Base-by-base conservation (phyloP, 2,113 vertebrate species). In the Upupa epops region DNA sequence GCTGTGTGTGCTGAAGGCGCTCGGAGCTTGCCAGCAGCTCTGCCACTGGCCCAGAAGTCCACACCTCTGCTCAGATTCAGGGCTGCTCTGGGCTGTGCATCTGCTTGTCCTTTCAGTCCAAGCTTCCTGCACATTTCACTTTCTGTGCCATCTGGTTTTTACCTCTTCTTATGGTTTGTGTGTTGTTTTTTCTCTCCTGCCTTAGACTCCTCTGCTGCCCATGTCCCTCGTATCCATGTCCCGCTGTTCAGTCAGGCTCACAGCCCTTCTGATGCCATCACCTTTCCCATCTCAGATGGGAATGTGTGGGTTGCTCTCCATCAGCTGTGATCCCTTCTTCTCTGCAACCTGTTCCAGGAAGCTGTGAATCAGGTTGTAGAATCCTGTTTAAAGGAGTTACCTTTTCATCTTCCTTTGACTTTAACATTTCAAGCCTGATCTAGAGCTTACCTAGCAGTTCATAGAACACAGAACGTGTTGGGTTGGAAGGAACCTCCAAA, bases 1-100 rank as follows among this genome's bases (percentile, higher is more conserved):
- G 28, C 61, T 0, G 0, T 19, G 6, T 0, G 0, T 42, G 58
- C 36, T 1, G 0, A 20, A 49, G 36, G 12, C n/a, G 56, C 24
- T 51, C 55, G 5, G 1, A 13, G 25, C 3, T 4, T 49, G 9
- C 56, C 69, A 0, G 8, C 61, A 20, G 19, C 34, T 59, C 22
- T 8, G 13, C 9, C n/a, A 11, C 14, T 24, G 31, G 10, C 26
- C 5, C 19, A 17, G 48, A 46, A 72, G 11, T 29, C 36, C 60
- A 10, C 29, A 3, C 16, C 2, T 1, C 52, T 24, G 40, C 45
- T 34, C 18, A 18, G 56, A 20, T 37, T 54, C 3, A 10, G 36
- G 21, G 56, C 26, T 79, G n/a, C 14, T 79, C 19, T 28, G 37
- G 45, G 12, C 34, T 63, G 54, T 28, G 10, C 37, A 7, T 46